Percentiles rank a stretch among this genome's conserved stretches.
Conservation (phyloP, 2,888 invertebrate genomes). For the Brenthis ino region DNA sequence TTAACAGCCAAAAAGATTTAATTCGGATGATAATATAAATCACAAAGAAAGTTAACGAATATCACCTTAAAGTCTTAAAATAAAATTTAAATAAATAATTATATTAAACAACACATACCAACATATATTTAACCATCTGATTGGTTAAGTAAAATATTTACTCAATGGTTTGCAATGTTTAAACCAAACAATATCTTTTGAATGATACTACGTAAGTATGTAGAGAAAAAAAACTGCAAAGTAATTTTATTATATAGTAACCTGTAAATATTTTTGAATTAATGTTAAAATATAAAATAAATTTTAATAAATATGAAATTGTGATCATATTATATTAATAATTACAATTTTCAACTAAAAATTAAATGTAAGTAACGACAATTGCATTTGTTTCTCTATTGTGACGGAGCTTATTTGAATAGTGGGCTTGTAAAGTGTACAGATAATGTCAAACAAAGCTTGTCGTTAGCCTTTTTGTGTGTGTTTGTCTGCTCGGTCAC, state of each 20-base stretch:
- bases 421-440: slow-evolving; percentile 67
- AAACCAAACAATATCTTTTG: slow-evolving; percentile 6
- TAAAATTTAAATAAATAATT: too few relatives aligned
- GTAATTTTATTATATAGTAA: too few relatives aligned
- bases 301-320: too few relatives aligned
- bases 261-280: too few relatives aligned
- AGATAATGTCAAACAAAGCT: slow-evolving; percentile 65
- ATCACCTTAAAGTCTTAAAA: too few relatives aligned
- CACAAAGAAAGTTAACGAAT: too few relatives aligned
- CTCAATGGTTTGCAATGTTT: slow-evolving; percentile 17
- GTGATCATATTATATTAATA: too few relatives aligned
- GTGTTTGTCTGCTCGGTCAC: slow-evolving; percentile 69
- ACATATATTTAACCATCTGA: background rate
- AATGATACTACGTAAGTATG: background rate
- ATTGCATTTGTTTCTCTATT: slow-evolving; percentile 29
- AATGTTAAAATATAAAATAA: too few relatives aligned
- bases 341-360: too few relatives aligned
- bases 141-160: slow-evolving; percentile 12
- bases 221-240: too few relatives aligned
- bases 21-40: too few relatives aligned
- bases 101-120: background rate
- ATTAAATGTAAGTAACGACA: background rate
- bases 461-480: slow-evolving; percentile 60
- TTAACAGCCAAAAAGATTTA: too few relatives aligned
- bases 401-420: slow-evolving; percentile 43